Base-by-base conservation (phyloP, 2,888 invertebrate species). In the Acronicta aceris region DNA sequence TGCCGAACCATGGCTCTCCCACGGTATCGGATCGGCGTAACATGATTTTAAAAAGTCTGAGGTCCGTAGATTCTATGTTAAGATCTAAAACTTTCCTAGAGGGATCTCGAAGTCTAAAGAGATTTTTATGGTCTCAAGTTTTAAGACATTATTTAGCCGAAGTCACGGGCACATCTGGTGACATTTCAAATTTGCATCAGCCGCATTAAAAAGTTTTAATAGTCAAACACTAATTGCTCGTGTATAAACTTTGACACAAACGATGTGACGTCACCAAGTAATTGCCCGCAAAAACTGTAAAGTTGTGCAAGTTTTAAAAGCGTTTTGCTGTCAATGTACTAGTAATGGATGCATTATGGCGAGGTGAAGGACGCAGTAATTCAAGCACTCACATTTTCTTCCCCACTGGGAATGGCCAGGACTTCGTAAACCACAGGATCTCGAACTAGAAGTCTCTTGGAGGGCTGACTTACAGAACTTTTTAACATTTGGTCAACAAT, bases 271-370 rank as follows among this genome's bases (percentile, higher is more conserved):
- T 47, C 38, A 13, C 9, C 36, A 10, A 58, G 58, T 58, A 65
- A 65, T 51, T 52, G 33, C 3, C 33, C 12, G 30, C 60, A 36
- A 56, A 41, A 51, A 50, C 46, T 33, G 59, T 46, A 30, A 36
- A 41, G 13, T 8, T 46, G 41, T 13, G 36, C 8, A 65, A 65
- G 43, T 52, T 67, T 49, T 59, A 49, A 67, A 59, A 65, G 48
- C 36, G 27, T 67, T 67, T 21, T 49, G 13, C 33, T 67, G 48
- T 52, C 52, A 53, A 38, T 52, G 43, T 43, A 30, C 68, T 42
- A 21, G 27, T 47, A 40, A 59, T 49, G 41, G 60, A 52, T 67
- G 48, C 59, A 49, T 59, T 67, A 16, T 59, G 66, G 15, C 9
- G 9, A 36, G 15, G 4, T 1, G 2, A 40, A 41, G 12, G 12